Conservation (phyloP, 2,888 invertebrate genomes). For the Acrobasis repandana region DNA sequence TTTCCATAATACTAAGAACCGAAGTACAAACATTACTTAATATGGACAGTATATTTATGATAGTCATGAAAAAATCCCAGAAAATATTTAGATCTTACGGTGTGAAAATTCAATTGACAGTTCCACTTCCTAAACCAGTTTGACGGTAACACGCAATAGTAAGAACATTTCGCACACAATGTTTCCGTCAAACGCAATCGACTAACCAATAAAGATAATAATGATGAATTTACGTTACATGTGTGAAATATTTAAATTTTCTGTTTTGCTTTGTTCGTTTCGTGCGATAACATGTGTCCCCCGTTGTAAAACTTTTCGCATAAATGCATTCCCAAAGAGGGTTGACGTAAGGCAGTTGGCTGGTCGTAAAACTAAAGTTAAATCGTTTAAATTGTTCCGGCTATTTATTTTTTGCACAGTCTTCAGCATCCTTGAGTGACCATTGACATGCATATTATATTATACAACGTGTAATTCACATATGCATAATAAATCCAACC, state of each 20-base stretch:
- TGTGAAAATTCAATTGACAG: slow-evolving; percentile 21
- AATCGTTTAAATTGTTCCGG: no score
- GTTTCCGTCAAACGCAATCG: slow-evolving; percentile 5
- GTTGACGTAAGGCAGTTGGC: no score
- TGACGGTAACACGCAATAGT: neutral
- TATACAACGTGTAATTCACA: no score
- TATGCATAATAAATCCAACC: no score
- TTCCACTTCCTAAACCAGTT: slow-evolving; percentile 14
- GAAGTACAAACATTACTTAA: slow-evolving; percentile 29
- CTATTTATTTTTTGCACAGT: no score
- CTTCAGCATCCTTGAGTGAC: no score
- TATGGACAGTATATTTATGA: slow-evolving; percentile 24
- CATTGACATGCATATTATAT: no score
- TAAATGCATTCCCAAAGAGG: no score
- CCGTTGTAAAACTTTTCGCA: no score
- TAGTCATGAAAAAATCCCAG: slow-evolving; percentile 27
- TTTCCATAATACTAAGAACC: slow-evolving; percentile 35
- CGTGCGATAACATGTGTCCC: neutral
- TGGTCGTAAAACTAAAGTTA: no score
- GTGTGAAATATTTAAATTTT: neutral
- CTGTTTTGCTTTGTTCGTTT: neutral
- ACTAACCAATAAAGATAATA: slow-evolving; percentile 14
- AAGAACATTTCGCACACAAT: slow-evolving; percentile 1
- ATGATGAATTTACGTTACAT: neutral
- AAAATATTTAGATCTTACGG: slow-evolving; percentile 15